Base-by-base conservation (phyloP, 23 tunicate species). In the Styela clava region DNA sequence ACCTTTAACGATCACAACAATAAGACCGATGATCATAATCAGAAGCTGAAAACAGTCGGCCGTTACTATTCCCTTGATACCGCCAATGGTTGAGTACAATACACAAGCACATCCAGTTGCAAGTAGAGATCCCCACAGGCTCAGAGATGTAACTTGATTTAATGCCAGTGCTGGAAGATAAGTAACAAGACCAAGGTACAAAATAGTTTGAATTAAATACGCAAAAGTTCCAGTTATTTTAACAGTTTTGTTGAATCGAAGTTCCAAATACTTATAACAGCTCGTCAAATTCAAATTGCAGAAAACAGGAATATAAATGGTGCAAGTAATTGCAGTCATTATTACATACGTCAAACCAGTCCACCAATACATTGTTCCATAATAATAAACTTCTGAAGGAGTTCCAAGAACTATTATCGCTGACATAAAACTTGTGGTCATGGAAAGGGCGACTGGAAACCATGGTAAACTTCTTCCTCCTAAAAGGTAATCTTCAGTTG, bases 331-430 rank as follows among this genome's bases (percentile, higher is more conserved):
- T 12, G 31, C 1, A 22, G 52, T 28, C 73, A 64, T 79, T 9
- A 79, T 24, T 16, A 79, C 26, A 31, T 64, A 79, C 16, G 74
- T 64, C 23, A 67, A 30, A 19, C 52, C 83, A 64, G 83, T 67
- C 83, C 83, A 79, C 73, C 73, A 64, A 79, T 79, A 79, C 83
- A 79, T 79, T 24, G 74, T 67, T 2, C 83, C 83, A 35, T 64
- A 79, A 67, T 64, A 67, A 64, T 79, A 79, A 25, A 79, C 37
- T 67, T 79, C 83, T 16, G 83, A 79, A 32, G 83, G 83, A 22
- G 83, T 79, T 21, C 83, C 83, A n/a, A 79, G 83, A 25, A 79
- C 61, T 18, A 67, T 79, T 22, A 79, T 79, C 16, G 83, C 83
- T 7, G 83, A 79, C 83, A 79, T 64, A 44, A 67, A 64, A 33